A percentile compares a stretch with the other conserved stretches of the same genome.
Conservation (phyloP, 2,888 invertebrate genomes). For the Acrobasis suavella region DNA sequence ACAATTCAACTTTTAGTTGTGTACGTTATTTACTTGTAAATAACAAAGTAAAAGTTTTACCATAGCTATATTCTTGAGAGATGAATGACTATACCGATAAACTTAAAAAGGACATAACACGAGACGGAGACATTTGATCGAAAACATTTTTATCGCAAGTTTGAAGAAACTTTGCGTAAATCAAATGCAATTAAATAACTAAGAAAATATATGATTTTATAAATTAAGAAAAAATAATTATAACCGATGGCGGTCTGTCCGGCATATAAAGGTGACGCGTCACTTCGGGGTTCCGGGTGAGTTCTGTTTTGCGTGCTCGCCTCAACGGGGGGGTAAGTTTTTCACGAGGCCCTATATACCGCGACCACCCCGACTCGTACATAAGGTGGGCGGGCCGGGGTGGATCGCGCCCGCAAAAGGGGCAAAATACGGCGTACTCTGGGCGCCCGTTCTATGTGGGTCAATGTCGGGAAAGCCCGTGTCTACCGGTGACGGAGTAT, state of each 20-base stretch:
- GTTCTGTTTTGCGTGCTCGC: constrained; percentile 81
- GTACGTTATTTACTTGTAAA: neutral
- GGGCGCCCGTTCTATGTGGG: constrained; percentile 82
- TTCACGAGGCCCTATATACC: constrained; percentile 82
- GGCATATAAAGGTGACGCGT: constrained; percentile 68
- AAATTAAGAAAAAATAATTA: neutral
- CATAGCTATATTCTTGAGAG: neutral
- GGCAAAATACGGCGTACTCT: constrained; percentile 83
- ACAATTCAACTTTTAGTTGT: neutral
- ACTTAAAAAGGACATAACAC: neutral
- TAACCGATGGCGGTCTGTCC: constrained; percentile 41
- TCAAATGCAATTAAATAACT: neutral
- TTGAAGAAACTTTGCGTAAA: neutral
- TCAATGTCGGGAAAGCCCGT: constrained; percentile 84
- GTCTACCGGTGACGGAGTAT: constrained; percentile 82
- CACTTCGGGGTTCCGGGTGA: constrained; percentile 65
- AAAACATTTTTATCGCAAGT: neutral
- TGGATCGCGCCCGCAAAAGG: constrained; percentile 82
- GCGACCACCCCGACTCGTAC: constrained; percentile 81
- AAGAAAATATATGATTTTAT: neutral
- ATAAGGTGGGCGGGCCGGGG: constrained; percentile 80
- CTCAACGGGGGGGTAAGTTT: constrained; percentile 80
- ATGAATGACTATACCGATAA: neutral
- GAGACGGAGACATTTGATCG: neutral
- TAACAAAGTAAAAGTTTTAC: neutral